These are phyloP conservation scores for Hirtodrosophila alboralis DNA, from an alignment of 2,888 invertebrate species.

Conservation along the genomic window DNA sequence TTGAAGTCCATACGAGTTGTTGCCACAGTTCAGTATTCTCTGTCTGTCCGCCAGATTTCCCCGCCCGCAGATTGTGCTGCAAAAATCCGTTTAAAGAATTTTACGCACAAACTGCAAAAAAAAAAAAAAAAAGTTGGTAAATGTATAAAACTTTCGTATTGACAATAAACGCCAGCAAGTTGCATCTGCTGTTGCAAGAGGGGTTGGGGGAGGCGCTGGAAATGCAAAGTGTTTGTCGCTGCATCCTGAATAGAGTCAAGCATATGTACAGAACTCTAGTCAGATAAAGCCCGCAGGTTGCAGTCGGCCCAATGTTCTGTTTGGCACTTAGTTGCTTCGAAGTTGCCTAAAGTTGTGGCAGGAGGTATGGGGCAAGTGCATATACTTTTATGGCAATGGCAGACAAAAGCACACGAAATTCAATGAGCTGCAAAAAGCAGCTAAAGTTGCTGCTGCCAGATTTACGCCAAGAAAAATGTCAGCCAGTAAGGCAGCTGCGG, in stretches of 20 bases:
- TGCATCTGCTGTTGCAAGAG: slow-evolving; percentile 21
- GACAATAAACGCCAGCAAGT: slow-evolving; percentile 72
- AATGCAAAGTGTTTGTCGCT: slow-evolving; percentile 39
- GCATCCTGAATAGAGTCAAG: slow-evolving; percentile 36
- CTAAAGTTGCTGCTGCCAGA: slow-evolving; percentile 73
- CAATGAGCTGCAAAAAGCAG: slow-evolving; percentile 78
- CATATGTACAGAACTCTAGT: slow-evolving; percentile 44
- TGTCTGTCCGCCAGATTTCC: slow-evolving; percentile 22
- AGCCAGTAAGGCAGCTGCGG: slow-evolving; percentile 47
- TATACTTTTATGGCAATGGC: slow-evolving; percentile 68
- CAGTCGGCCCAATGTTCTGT: slow-evolving; percentile 41
- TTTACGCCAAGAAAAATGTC: slow-evolving; percentile 77
- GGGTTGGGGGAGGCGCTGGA: neutral
- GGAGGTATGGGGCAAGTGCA: slow-evolving; percentile 13
- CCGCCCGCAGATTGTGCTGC: slow-evolving; percentile 37
- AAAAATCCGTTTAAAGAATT: slow-evolving; percentile 66
- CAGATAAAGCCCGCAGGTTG: slow-evolving; percentile 70
- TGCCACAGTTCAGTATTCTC: slow-evolving; percentile 21
- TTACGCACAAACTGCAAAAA: slow-evolving; percentile 59
- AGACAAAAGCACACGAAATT: slow-evolving; percentile 76
- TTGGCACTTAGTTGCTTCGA: slow-evolving; percentile 62
- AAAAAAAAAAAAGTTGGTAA: slow-evolving; percentile 56
- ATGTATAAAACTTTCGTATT: slow-evolving; percentile 74
- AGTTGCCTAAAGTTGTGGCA: slow-evolving; percentile 43
- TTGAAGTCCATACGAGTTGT: slow-evolving; percentile 8